phyloP scores from a whole-genome alignment of 1,140 invertebrate species.

The Muscidifurax raptorellus region DNA sequence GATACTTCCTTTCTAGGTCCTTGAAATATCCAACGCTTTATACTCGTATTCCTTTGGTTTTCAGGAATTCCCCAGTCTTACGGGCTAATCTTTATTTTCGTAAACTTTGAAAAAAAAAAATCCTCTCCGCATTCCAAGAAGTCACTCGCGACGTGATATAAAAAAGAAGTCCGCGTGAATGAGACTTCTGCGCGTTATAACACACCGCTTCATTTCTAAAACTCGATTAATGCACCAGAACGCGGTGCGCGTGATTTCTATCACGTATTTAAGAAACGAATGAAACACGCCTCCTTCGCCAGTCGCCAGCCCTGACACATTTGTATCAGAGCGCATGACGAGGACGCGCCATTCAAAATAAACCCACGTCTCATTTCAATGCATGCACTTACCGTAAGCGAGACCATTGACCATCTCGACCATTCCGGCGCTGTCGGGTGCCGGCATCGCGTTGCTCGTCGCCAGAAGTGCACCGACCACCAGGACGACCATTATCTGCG shows the following conservation, averaged over 20 bases:
- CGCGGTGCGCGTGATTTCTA: neutral
- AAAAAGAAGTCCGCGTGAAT: too few relatives aligned
- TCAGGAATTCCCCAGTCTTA: neutral
- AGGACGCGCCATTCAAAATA: neutral
- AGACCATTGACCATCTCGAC: slow-evolving; percentile 67
- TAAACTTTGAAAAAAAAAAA: too few relatives aligned
- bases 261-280: neutral
- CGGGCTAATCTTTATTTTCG: too few relatives aligned
- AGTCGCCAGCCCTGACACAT: slow-evolving; percentile 37
- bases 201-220: too few relatives aligned
- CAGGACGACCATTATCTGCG: slow-evolving; percentile 8
- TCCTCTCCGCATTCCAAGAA: too few relatives aligned
- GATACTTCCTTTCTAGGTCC: slow-evolving; percentile 27
- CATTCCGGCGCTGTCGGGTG: slow-evolving; percentile 67
- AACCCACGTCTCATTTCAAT: neutral
- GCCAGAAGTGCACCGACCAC: neutral
- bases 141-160: too few relatives aligned
- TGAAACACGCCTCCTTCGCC: neutral
- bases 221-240: neutral
- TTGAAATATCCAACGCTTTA: neutral
- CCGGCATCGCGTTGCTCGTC: slow-evolving; percentile 36
- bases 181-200: too few relatives aligned
- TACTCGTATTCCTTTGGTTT: neutral
- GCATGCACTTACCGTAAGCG: slow-evolving; percentile 66
- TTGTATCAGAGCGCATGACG: neutral